Percentiles rank a stretch among this genome's conserved stretches.
These are phyloP conservation scores for Epizoanthus illoricatus DNA, from an alignment of 92 coral and sea anemone genomes.

Conservation along the genomic window DNA sequence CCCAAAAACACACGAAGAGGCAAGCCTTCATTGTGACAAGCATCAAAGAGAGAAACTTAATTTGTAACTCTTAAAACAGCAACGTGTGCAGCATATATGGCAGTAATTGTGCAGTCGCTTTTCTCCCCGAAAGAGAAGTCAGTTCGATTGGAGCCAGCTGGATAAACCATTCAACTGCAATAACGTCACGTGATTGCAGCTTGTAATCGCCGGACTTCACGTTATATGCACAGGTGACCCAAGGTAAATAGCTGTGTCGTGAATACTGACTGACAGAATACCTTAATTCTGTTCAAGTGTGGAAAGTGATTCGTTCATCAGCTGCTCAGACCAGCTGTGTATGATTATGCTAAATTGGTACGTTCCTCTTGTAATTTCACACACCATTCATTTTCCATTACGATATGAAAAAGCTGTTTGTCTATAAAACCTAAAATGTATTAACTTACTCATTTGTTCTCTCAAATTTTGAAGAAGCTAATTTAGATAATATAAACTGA, in stretches of 20 bases:
- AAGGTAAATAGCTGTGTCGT: background rate
- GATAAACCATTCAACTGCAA: slow-evolving; percentile 7
- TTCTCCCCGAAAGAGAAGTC: background rate
- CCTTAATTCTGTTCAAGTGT: background rate
- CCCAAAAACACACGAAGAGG: slow-evolving; percentile 2
- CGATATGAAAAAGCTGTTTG: too few species aligned
- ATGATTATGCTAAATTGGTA: background rate
- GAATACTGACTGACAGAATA: background rate
- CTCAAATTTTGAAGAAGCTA: too few species aligned
- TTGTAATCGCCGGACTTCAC: background rate
- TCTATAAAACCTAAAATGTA: too few species aligned
- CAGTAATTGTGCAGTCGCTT: background rate
- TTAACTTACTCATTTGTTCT: too few species aligned
- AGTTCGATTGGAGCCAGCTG: background rate
- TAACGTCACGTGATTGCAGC: background rate
- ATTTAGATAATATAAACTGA: too few species aligned
- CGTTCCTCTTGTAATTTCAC: too few species aligned
- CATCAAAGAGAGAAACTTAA: background rate
- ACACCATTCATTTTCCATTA: too few species aligned
- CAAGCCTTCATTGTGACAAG: slow-evolving; percentile 5
- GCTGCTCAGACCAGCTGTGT: slow-evolving; percentile 14
- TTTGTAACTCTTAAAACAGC: background rate
- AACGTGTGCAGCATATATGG: background rate
- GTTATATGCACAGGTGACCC: background rate
- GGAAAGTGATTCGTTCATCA: background rate